phyloP scores from a whole-genome alignment of 2,797 vertebrate genomes.

The Mormyrops attenuatus region DNA sequence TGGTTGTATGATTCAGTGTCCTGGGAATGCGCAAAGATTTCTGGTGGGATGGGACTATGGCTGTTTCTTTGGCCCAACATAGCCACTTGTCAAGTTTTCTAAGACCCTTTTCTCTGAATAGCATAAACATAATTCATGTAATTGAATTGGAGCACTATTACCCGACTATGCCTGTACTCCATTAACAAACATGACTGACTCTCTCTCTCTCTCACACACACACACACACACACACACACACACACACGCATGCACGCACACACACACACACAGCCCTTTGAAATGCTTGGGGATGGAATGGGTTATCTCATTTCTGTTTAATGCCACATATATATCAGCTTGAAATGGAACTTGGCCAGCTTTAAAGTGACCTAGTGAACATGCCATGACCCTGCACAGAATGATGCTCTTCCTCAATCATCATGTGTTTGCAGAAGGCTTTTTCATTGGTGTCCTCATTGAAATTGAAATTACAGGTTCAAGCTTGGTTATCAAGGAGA shows the following conservation, averaged over 20 bases:
- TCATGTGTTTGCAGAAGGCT: background rate
- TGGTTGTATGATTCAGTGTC: background rate
- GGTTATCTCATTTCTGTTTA: background rate
- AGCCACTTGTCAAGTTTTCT: background rate
- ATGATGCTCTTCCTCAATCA: background rate
- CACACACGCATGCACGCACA: background rate
- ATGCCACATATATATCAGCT: background rate
- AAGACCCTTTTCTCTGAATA: background rate
- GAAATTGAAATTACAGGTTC: background rate
- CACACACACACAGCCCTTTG: background rate
- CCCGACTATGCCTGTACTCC: background rate
- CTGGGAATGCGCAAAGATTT: constrained; percentile 37
- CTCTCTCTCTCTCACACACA: background rate
- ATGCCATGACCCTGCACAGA: background rate
- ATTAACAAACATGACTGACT: constrained; percentile 11
- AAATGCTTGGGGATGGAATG: background rate
- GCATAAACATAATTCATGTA: background rate
- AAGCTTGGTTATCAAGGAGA: background rate
- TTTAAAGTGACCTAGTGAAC: background rate
- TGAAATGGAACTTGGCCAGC: background rate
- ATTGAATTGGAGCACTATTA: constrained; percentile 11
- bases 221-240: no score
- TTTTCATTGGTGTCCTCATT: background rate
- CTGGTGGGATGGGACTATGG: background rate
- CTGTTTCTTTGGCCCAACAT: background rate